Conservation (phyloP, 2,888 invertebrate species). For the Muschampia plurimacula region DNA sequence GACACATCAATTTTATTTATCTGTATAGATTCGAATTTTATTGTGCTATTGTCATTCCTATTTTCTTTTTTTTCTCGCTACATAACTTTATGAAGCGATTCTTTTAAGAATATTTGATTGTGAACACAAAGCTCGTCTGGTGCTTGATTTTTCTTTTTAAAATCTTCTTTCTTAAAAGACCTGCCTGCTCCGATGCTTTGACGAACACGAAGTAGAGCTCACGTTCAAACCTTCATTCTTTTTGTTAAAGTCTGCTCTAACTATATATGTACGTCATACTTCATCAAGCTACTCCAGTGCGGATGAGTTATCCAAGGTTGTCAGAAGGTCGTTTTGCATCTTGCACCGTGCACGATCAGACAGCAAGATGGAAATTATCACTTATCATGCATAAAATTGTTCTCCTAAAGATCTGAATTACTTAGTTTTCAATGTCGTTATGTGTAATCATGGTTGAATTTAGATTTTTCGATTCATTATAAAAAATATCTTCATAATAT, state of each 20-base stretch:
- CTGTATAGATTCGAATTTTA: too few relatives aligned
- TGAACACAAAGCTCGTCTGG: background rate
- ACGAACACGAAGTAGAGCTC: background rate
- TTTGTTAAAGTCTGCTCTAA: conserved; percentile 13
- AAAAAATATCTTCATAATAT: background rate
- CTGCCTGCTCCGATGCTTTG: background rate
- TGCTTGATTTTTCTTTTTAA: background rate
- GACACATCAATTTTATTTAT: too few relatives aligned
- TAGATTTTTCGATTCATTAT: background rate
- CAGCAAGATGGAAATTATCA: conserved; percentile 8
- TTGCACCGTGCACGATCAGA: conserved; percentile 13
- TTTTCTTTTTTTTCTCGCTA: too few relatives aligned
- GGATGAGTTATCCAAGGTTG: conserved; percentile 17
- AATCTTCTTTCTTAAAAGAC: background rate
- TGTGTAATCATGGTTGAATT: background rate
- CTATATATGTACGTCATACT: background rate
- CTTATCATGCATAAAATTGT: conserved; percentile 15
- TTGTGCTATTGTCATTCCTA: too few relatives aligned
- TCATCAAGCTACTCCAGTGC: conserved; percentile 6
- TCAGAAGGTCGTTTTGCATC: conserved; percentile 16
- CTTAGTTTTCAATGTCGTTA: background rate
- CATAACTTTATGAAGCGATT: background rate
- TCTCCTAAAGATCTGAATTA: conserved; percentile 2
- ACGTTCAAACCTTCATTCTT: conserved; percentile 1
- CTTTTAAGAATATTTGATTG: background rate